phyloP scores from a whole-genome alignment of 2,888 invertebrate species.

The Synergus umbraculus region DNA sequence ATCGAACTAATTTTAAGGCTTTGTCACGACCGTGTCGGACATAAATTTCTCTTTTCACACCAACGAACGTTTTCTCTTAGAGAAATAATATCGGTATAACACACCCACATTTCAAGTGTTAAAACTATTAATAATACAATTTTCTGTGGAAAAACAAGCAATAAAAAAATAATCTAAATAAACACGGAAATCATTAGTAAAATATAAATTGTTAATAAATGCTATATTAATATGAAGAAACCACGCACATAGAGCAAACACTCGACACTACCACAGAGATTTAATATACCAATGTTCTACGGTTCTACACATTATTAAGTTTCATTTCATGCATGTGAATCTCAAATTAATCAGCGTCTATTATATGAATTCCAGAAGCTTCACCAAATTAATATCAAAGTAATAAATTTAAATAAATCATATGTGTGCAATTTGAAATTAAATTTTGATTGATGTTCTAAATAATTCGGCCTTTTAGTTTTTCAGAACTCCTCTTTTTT shows the following conservation, averaged over 20 bases:
- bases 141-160: background rate
- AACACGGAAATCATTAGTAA: background rate
- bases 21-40: slow-evolving; percentile 11
- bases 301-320: background rate
- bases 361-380: background rate
- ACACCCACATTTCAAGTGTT: background rate
- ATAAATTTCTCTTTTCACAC: slow-evolving; percentile 19
- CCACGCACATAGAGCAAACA: background rate
- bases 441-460: no score
- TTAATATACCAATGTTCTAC: background rate
- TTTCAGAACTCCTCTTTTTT: no score
- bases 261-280: background rate
- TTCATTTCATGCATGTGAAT: background rate
- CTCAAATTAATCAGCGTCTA: background rate
- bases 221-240: background rate
- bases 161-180: background rate
- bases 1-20: slow-evolving; percentile 34
- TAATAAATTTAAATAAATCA: no score
- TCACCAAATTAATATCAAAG: no score
- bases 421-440: no score
- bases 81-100: background rate
- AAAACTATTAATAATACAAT: background rate
- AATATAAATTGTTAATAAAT: background rate
- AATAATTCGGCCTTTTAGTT: no score
- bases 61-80: background rate